Conservation (phyloP, 2,797 vertebrate species). For the Cichlasoma orientale region DNA sequence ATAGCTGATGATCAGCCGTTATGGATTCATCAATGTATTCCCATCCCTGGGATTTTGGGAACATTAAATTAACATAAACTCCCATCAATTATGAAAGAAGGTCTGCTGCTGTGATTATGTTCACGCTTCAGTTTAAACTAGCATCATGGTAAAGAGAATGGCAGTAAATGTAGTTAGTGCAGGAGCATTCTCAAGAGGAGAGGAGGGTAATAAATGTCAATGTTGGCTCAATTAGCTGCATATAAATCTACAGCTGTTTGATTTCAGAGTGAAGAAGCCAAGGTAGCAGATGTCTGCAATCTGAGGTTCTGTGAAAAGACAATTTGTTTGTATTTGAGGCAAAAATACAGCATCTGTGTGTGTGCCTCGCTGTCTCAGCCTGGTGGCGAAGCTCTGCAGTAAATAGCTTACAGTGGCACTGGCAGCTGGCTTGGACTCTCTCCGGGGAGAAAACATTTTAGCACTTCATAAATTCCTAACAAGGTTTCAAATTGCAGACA, state of each 20-base stretch:
- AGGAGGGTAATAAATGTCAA: slow-evolving; percentile 56
- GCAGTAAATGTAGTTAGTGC: slow-evolving; percentile 46
- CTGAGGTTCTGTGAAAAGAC: slow-evolving; percentile 1
- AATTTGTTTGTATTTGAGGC: slow-evolving; percentile 37
- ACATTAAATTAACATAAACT: slow-evolving; percentile 63
- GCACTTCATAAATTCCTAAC: slow-evolving; percentile 99
- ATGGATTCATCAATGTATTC: slow-evolving; percentile 44
- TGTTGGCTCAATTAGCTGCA: slow-evolving; percentile 75
- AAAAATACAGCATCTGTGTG: slow-evolving; percentile 22
- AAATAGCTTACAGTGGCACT: slow-evolving; percentile 79
- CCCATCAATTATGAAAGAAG: slow-evolving; percentile 64
- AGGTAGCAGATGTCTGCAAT: slow-evolving; percentile 48
- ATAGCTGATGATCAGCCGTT: slow-evolving; percentile 19
- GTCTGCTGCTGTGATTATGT: slow-evolving; percentile 49
- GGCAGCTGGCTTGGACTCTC: slow-evolving; percentile 91
- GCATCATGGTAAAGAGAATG: slow-evolving; percentile 46
- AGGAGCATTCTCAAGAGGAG: slow-evolving; percentile 41
- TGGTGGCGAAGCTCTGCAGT: slow-evolving; percentile 67
- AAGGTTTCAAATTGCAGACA: slow-evolving; percentile 94
- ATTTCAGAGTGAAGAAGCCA: slow-evolving; percentile 69
- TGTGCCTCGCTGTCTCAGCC: slow-evolving; percentile 62
- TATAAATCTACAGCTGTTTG: slow-evolving; percentile 74
- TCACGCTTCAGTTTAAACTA: slow-evolving; percentile 46
- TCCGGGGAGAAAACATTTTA: slow-evolving; percentile 96
- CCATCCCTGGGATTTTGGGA: slow-evolving; percentile 33